Percentiles rank a stretch among this genome's conserved stretches.
phyloP scores from a whole-genome alignment of 2,888 invertebrate genomes.

The Melanostoma mellinum region DNA sequence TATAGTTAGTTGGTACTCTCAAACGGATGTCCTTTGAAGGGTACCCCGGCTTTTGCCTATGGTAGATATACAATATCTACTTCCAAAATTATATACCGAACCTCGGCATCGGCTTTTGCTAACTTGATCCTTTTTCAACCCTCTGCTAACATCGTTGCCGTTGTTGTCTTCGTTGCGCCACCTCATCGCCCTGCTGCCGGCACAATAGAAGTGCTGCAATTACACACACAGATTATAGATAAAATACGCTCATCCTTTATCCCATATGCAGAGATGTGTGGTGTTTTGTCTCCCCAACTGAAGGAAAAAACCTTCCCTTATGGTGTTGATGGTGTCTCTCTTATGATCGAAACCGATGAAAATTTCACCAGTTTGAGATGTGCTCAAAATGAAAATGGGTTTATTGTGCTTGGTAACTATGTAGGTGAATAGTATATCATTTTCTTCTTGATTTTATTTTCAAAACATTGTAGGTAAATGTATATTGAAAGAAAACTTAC shows the following conservation, averaged over 20 bases:
- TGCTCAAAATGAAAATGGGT: no score
- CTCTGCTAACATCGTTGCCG: not conserved
- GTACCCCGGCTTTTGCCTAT: slow-evolving; percentile 18
- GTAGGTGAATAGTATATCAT: no score
- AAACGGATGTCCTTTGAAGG: slow-evolving; percentile 64
- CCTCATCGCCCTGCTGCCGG: slow-evolving; percentile 6
- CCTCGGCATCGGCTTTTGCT: slow-evolving; percentile 50
- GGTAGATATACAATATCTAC: slow-evolving; percentile 9
- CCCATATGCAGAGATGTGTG: slow-evolving; percentile 42
- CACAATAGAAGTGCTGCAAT: slow-evolving; percentile 66
- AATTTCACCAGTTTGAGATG: not conserved
- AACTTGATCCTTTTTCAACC: slow-evolving; percentile 58
- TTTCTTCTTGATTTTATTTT: no score
- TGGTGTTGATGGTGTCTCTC: slow-evolving; percentile 16
- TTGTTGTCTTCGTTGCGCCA: not conserved
- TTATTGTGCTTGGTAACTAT: no score
- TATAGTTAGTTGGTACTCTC: slow-evolving; percentile 41
- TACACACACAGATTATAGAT: slow-evolving; percentile 71
- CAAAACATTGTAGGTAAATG: no score
- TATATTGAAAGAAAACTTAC: no score
- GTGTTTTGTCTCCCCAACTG: slow-evolving; percentile 29
- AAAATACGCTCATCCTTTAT: slow-evolving; percentile 63
- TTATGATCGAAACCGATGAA: not conserved
- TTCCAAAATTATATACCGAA: slow-evolving; percentile 37
- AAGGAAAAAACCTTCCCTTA: slow-evolving; percentile 35